Percentiles rank a stretch among this genome's conserved stretches.
These are phyloP conservation scores for Oreonectes daqikongensis DNA, from an alignment of 2,797 vertebrate genomes.

Conservation along the genomic window DNA sequence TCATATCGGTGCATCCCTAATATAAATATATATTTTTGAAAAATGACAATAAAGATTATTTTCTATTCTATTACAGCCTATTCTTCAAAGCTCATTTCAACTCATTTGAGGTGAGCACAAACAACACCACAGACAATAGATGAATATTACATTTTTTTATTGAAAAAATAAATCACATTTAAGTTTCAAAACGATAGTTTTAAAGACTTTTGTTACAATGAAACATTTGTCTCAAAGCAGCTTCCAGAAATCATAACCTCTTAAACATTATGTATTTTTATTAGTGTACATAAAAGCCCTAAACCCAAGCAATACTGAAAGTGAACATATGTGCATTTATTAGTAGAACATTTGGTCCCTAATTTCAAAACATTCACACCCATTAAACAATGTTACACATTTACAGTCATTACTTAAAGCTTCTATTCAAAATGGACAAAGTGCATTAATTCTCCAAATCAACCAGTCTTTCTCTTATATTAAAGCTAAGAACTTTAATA, in stretches of 20 bases:
- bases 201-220: neutral
- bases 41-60: no score
- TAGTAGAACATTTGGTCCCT: constrained; percentile 35
- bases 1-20: no score
- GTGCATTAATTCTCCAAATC: constrained; percentile 67
- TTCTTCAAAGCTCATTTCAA: no score
- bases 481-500: neutral
- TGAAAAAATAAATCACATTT: constrained; percentile 47
- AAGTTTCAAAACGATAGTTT: neutral
- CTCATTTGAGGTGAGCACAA: no score
- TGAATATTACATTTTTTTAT: constrained; percentile 1
- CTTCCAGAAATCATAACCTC: neutral
- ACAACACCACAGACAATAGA: neutral
- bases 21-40: no score
- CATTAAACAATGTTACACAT: neutral
- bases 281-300: constrained; percentile 3
- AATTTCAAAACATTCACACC: constrained; percentile 9
- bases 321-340: constrained; percentile 14
- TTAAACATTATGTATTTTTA: neutral
- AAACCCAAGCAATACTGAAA: neutral
- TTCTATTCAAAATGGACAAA: constrained; percentile 62
- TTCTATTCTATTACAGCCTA: no score
- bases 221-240: neutral
- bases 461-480: constrained; percentile 30
- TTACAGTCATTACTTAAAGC: constrained; percentile 29